Evolutionary conservation across 2,113 vertebrate genomes (phyloP), one percentile per base, ranked within the genome.

Genomic region (Tretioscincus oriximinensis): DNA sequence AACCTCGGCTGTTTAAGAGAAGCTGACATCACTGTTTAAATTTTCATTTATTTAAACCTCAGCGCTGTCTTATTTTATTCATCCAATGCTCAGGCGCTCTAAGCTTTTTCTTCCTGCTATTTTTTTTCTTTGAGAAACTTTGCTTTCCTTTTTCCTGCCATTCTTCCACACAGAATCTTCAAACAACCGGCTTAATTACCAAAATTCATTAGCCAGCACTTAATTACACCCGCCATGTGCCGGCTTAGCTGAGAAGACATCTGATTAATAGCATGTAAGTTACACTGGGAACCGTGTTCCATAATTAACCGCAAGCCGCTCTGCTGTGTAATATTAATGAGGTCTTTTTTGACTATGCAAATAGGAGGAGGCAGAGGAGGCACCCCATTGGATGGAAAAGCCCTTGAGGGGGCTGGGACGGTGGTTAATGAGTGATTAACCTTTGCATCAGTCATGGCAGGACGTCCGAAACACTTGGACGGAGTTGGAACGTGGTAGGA

Each of bases 141-240:
- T 22, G 2, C 29, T 24, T 2, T 8, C 1, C 11, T 47, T 18
- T 12, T 22, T 45, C 11, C 12, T 5, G 20, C 51, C 7, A 41
- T 54, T 41, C 49, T 67, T 29, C n/a, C 5, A 45, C 45, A 29
- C 35, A 24, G 20, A 8, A 21, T 51, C 73, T 35, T 83, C 35
- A 8, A 45, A 73, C 70, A 74, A 74, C 82, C 26, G 9, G 49
- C 63, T 83, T 78, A 74, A 83, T 63, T 47, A 78, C 61, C 69
- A 73, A 83, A 67, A 83, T 78, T 83, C 81, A 73, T 83, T 74
- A 78, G 82, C n/a, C 70, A 67, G 63, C 63, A 45, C 76, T 78
- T 78, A 78, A 83, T 78, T 35, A 68, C 74, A 31, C 80, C 80
- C 65, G 64, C 64, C 80, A 61, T 58, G 35, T 29, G 4, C 82